phyloP scores from a whole-genome alignment of 2,888 invertebrate species.

The Scaptomyza caliginosa region DNA sequence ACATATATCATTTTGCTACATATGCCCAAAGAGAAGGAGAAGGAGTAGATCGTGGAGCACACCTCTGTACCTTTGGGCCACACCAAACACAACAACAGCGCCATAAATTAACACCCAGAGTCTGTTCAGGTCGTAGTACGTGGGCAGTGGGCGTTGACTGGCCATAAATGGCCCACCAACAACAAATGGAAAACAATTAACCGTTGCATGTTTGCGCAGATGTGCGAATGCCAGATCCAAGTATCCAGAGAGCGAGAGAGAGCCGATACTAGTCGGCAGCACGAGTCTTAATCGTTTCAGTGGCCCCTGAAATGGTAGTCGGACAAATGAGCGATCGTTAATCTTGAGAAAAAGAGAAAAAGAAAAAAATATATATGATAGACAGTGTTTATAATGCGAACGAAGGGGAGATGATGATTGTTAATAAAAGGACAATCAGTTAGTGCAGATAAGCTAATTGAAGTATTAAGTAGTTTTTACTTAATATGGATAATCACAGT shows the following conservation, averaged over 20 bases:
- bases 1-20: conserved; percentile 59
- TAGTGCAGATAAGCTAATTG: background rate
- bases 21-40: conserved; percentile 18
- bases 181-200: conserved; percentile 70
- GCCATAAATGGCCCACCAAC: conserved; percentile 51
- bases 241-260: background rate
- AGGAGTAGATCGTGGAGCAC: conserved; percentile 25
- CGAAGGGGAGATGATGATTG: background rate
- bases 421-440: background rate
- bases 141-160: conserved; percentile 64
- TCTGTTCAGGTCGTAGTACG: conserved; percentile 5
- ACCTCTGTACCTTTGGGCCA: conserved; percentile 31
- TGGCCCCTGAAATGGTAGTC: conserved; percentile 42
- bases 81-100: conserved; percentile 7
- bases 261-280: background rate
- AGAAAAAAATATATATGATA: too few relatives aligned
- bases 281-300: conserved; percentile 12
- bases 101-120: conserved; percentile 68
- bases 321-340: conserved; percentile 71
- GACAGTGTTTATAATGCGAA: conserved; percentile 20
- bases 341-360: too few relatives aligned
- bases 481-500: background rate
- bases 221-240: conserved; percentile 14
- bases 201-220: conserved; percentile 45
- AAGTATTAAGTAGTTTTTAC: background rate